Percentiles rank a stretch among this genome's conserved stretches.
Conservation (phyloP, 1,140 invertebrate species). For the Papilio helenus region DNA sequence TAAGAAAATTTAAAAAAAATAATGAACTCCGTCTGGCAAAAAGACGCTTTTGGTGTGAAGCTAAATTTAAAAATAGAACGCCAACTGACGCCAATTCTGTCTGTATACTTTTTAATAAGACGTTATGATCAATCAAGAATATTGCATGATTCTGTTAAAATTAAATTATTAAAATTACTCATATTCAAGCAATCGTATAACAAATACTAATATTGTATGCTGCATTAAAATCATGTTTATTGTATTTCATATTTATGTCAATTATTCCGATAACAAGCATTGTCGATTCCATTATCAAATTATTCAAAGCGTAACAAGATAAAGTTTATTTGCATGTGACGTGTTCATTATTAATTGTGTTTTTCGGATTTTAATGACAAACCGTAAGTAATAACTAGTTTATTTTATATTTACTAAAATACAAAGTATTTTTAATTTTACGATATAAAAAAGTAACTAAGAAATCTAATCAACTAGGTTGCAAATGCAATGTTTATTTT, state of each 20-base stretch:
- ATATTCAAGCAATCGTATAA: background rate
- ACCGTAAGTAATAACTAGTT: background rate
- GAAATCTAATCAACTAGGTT: too few species aligned
- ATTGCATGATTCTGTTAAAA: too few species aligned
- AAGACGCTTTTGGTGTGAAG: slow-evolving; percentile 21
- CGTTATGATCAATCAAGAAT: background rate
- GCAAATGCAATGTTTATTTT: background rate
- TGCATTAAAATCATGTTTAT: background rate
- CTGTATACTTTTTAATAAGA: background rate
- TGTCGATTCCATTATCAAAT: slow-evolving; percentile 2
- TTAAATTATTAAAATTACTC: background rate
- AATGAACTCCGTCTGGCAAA: slow-evolving; percentile 18
- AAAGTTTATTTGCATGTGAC: background rate
- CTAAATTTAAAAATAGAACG: slow-evolving; percentile 29
- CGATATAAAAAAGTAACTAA: too few species aligned
- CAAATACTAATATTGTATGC: background rate
- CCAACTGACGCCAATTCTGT: slow-evolving; percentile 27
- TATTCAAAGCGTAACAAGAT: slow-evolving; percentile 2
- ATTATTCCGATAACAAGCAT: background rate
- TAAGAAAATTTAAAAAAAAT: slow-evolving; percentile 17
- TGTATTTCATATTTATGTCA: background rate
- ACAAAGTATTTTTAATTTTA: too few species aligned
- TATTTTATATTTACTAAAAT: background rate
- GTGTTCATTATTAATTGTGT: background rate
- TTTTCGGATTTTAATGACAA: background rate